phyloP scores from a whole-genome alignment of 2,113 vertebrate species.

The Leptocoma aspasia region DNA sequence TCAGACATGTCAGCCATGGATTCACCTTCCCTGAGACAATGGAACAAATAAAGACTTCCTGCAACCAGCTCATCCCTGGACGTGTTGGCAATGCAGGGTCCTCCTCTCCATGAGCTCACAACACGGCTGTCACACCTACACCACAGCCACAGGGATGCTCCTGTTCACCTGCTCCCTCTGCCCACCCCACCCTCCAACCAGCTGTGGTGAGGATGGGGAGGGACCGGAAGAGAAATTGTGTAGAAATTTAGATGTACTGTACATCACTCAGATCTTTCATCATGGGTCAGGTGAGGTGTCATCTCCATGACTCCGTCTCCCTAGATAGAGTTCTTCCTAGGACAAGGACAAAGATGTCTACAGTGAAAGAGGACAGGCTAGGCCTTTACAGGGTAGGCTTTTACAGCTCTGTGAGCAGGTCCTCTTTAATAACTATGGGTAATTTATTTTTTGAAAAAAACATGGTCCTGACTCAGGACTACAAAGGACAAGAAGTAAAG shows the following conservation, averaged over 20 bases:
- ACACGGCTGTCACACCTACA: background rate
- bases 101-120: background rate
- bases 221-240: background rate
- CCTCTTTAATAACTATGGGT: background rate
- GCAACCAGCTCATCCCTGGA: background rate
- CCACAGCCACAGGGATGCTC: background rate
- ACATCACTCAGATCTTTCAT: background rate
- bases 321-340: background rate
- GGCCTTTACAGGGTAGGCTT: background rate
- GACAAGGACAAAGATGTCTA: background rate
- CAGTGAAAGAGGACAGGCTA: background rate
- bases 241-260: background rate
- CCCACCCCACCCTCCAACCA: background rate
- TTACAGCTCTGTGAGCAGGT: background rate
- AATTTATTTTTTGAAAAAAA: background rate
- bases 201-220: background rate
- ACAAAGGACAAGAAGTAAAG: background rate
- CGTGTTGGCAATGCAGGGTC: background rate
- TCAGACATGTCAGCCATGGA: background rate
- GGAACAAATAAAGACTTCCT: background rate
- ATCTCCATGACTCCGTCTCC: background rate
- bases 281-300: background rate
- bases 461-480: background rate
- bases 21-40: background rate
- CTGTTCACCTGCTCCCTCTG: background rate